Conservation (phyloP, 2,888 invertebrate genomes). For the Apeira syringaria region DNA sequence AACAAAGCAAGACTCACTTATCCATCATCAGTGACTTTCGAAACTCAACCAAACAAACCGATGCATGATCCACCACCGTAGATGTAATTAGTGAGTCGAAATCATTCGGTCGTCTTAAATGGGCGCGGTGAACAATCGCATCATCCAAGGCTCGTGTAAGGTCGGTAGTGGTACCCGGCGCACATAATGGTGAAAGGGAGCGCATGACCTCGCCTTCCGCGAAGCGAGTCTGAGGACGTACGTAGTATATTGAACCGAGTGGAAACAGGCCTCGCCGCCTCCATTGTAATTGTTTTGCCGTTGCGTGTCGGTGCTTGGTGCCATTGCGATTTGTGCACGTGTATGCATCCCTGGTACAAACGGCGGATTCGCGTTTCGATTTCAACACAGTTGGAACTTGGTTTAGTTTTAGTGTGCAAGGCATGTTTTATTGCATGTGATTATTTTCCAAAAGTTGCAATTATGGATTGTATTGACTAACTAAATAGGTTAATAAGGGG, state of each 20-base stretch:
- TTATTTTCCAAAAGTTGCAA: no score
- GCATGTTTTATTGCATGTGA: no score
- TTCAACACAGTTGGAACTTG: conserved; percentile 13
- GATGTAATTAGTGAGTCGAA: conserved; percentile 22
- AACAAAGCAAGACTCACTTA: conserved; percentile 4
- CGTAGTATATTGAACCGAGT: conserved; percentile 57
- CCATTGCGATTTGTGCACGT: conserved; percentile 35
- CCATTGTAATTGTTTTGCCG: conserved; percentile 4
- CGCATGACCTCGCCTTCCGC: conserved; percentile 68
- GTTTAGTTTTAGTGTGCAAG: background rate
- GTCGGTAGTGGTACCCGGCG: conserved; percentile 61
- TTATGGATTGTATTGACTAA: no score
- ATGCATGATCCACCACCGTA: conserved; percentile 16
- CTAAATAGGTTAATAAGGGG: no score
- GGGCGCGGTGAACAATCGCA: conserved; percentile 55
- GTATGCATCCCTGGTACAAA: conserved; percentile 28
- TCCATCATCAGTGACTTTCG: conserved; percentile 13
- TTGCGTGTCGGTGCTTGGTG: conserved; percentile 18
- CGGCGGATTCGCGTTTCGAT: conserved; percentile 17
- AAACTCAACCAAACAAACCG: conserved; percentile 6
- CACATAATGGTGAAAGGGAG: conserved; percentile 75
- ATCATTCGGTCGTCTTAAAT: conserved; percentile 33
- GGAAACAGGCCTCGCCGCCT: conserved; percentile 36
- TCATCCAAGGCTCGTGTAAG: conserved; percentile 68
- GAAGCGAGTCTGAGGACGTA: conserved; percentile 45